Percentiles rank a stretch among this genome's conserved stretches.
These are phyloP conservation scores for Linurgus olivaceus DNA, from an alignment of 2,797 vertebrate genomes.

Conservation along the genomic window DNA sequence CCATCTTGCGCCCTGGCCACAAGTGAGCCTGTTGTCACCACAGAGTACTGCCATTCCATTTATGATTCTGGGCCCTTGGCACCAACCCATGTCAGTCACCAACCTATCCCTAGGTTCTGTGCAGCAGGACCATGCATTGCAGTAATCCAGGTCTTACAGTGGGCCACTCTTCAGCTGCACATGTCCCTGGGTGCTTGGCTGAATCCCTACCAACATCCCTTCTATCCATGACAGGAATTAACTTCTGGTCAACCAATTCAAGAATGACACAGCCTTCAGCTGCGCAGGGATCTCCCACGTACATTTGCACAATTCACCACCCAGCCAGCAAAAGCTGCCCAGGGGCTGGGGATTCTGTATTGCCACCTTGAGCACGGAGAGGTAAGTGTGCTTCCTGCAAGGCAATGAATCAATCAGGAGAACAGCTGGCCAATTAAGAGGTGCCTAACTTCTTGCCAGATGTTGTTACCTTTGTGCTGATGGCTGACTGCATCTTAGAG, in stretches of 20 bases:
- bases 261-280: not conserved
- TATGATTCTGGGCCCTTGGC: not conserved
- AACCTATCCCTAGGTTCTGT: not conserved
- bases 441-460: slow-evolving; percentile 55
- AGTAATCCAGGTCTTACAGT: not conserved
- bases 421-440: slow-evolving; percentile 61
- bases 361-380: not conserved
- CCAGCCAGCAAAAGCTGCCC: not conserved
- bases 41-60: not conserved
- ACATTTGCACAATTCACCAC: not conserved
- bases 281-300: not conserved
- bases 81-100: not conserved
- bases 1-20: not conserved
- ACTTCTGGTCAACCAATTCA: not conserved
- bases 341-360: not conserved
- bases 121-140: rapidly evolving
- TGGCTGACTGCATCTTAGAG: slow-evolving; percentile 62
- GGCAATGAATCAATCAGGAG: slow-evolving; percentile 57
- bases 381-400: slow-evolving; percentile 5
- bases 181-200: not conserved
- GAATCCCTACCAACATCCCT: not conserved
- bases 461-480: slow-evolving; percentile 58
- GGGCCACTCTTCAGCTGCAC: not conserved
- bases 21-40: not conserved
- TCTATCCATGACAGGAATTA: not conserved